These are phyloP conservation scores for Thalassarche chlororhynchos DNA, from an alignment of 2,113 vertebrate species.

Conservation along the genomic window DNA sequence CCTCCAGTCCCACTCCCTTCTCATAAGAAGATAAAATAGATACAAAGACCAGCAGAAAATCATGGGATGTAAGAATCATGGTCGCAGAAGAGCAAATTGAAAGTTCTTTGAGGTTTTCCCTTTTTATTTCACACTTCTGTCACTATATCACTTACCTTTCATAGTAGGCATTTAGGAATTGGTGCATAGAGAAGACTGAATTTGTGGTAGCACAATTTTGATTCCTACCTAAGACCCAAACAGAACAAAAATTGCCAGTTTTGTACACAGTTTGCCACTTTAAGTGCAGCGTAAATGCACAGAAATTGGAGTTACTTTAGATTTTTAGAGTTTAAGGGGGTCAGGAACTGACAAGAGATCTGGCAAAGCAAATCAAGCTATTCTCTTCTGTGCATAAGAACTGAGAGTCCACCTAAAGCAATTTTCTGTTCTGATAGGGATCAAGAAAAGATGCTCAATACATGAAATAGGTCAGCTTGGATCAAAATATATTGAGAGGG, in stretches of 20 bases:
- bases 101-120: background rate
- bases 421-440: background rate
- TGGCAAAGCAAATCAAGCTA: background rate
- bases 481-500: background rate
- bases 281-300: background rate
- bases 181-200: background rate
- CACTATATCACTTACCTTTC: background rate
- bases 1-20: background rate
- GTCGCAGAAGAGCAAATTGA: background rate
- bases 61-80: background rate
- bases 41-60: background rate
- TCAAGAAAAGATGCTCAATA: background rate
- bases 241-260: accelerated
- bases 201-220: background rate
- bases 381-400: background rate
- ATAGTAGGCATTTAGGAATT: background rate
- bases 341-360: background rate
- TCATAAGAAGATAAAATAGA: background rate
- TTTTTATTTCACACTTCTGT: background rate
- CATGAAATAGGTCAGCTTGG: background rate
- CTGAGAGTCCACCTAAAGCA: background rate
- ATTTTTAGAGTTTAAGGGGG: background rate
- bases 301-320: background rate
- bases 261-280: background rate
- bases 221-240: background rate